phyloP scores from a whole-genome alignment of 2,797 vertebrate species.

The Coreius guichenoti region DNA sequence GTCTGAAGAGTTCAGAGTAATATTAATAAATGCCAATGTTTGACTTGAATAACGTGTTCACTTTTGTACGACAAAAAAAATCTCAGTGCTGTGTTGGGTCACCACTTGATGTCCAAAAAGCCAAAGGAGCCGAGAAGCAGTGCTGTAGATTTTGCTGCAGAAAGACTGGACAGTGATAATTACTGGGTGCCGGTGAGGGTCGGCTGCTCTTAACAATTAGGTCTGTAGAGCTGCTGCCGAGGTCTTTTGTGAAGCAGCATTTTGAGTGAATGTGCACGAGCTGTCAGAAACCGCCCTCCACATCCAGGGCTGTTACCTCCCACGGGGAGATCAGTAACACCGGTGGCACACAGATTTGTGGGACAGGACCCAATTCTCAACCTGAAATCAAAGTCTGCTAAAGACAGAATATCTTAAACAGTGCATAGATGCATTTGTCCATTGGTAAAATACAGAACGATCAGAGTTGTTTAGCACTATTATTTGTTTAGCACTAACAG shows the following conservation, averaged over 20 bases:
- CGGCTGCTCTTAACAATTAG: conserved; percentile 41
- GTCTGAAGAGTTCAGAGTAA: background rate
- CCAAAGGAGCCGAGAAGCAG: background rate
- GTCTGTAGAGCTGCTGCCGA: conserved; percentile 27
- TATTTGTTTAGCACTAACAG: background rate
- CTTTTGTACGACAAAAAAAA: background rate
- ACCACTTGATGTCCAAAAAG: background rate
- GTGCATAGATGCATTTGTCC: too few relatives aligned
- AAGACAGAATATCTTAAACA: background rate
- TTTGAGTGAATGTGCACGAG: conserved; percentile 24
- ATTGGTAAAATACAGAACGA: background rate
- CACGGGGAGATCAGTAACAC: background rate
- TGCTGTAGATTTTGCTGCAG: background rate
- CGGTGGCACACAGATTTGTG: background rate
- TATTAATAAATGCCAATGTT: background rate
- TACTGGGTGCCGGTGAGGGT: background rate
- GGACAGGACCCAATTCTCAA: background rate
- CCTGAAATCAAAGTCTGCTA: background rate
- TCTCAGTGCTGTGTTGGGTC: background rate
- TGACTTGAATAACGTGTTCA: background rate
- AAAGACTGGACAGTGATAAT: conserved; percentile 3
- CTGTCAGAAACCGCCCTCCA: conserved; percentile 15
- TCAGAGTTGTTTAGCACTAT: background rate
- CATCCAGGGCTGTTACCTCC: conserved; percentile 8
- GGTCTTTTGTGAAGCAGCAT: conserved; percentile 46